Evolutionary conservation across 2,888 invertebrate genomes (phyloP), one percentile per base, ranked within the genome.

Genomic region (Drosophila aldrichi): DNA sequence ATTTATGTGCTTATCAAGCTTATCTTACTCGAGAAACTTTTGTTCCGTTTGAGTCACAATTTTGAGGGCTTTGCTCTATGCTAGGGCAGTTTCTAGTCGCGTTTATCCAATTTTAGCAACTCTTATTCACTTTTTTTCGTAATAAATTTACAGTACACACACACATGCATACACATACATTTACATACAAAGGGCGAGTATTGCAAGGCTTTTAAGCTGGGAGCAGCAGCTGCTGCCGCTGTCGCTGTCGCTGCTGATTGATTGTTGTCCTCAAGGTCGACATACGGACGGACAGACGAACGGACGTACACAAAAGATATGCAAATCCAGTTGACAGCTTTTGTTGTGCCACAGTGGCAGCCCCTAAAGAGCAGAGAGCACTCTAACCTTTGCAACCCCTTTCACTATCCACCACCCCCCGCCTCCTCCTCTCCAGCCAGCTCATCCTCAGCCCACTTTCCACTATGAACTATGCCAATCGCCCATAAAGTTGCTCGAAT

Each of bases 221-320:
- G 70, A 74, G 65, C 59, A 51, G 77, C 61, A 49, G 67, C 48
- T 59, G 71, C 52, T 54, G 71, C 48, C 44, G 73, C 61, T 32
- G 70, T 43, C 54, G n/a, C 52, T 54, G 63, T n/a, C 63, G 68
- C 55, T 51, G 77, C 49, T 77, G 77, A 74, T 67, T 78, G 75
- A 67, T 76, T 78, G 76, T 74, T 71, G 74, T 69, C 65, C 70
- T 68, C 69, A 82, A 82, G 82, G 82, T 82, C 80, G 78, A 52
- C 74, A 43, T 38, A 49, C 51, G 75, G 75, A 80, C n/a, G 14
- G 20, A 48, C 5, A 14, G 22, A 77, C 16, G 25, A 25, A 46
- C 12, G 48, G 48, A 49, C 62, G 54, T 32, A 43, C 56, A 82
- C 86, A 86, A 81, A 79, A 79, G 77, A 81, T 86, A 86, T 82